phyloP scores from a whole-genome alignment of 2,113 vertebrate genomes.

The Salvator merianae region DNA sequence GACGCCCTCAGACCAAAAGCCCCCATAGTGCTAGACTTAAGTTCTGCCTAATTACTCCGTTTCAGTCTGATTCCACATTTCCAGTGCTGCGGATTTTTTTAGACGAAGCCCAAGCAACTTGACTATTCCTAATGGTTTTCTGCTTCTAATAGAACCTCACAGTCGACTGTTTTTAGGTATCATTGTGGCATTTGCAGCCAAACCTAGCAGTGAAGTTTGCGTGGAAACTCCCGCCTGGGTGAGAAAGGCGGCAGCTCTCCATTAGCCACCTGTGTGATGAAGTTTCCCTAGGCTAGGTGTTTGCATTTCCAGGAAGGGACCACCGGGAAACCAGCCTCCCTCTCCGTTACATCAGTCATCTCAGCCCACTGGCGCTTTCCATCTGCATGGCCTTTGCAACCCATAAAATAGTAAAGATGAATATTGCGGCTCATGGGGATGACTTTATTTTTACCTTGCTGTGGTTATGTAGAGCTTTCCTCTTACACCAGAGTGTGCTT shows the following conservation, averaged over 20 bases:
- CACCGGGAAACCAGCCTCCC: conserved; percentile 13
- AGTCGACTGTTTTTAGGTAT: too few species aligned
- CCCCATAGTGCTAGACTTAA: too few species aligned
- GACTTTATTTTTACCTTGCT: conserved; percentile 30
- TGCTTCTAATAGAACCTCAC: conserved; percentile 36
- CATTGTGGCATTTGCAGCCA: conserved; percentile 4
- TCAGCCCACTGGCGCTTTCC: conserved; percentile 8
- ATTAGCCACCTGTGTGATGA: too few species aligned
- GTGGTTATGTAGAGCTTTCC: conserved; percentile 26
- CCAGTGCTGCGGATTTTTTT: conserved; percentile 13
- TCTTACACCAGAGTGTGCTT: conserved; percentile 19
- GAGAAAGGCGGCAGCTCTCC: not conserved
- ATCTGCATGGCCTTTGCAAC: not conserved
- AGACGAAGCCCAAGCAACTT: conserved; percentile 25
- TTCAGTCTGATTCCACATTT: not conserved
- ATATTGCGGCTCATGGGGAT: conserved; percentile 14
- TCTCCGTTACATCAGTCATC: conserved; percentile 17
- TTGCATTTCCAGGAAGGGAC: conserved; percentile 22
- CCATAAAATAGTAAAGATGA: not conserved
- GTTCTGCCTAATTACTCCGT: too few species aligned
- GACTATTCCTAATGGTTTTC: conserved; percentile 21
- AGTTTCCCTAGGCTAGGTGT: too few species aligned
- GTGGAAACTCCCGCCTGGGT: not conserved
- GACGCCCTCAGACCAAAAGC: too few species aligned
- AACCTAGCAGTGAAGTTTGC: not conserved